Percentiles rank a stretch among this genome's conserved stretches.
Conservation (phyloP, 2,888 invertebrate genomes). For the Tenodera sinensis region DNA sequence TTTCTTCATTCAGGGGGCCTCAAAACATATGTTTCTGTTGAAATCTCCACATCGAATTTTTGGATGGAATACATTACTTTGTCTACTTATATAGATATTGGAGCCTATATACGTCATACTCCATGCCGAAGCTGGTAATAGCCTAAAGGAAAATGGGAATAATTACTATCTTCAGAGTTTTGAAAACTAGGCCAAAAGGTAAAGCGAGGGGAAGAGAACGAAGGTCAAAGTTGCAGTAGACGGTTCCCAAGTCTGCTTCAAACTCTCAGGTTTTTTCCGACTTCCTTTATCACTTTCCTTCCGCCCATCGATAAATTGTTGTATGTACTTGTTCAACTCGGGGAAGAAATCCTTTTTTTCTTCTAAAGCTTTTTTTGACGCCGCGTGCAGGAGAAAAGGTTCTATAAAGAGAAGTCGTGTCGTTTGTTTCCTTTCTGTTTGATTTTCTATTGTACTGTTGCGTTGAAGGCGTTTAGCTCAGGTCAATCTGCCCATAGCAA, state of each 20-base stretch:
- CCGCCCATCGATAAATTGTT: not conserved
- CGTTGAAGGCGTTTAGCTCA: too few relatives aligned
- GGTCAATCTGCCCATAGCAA: too few relatives aligned
- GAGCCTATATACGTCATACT: too few relatives aligned
- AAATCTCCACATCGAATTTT: too few relatives aligned
- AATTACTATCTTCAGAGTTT: too few relatives aligned
- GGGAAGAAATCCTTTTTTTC: not conserved
- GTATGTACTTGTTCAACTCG: not conserved
- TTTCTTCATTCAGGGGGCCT: too few relatives aligned
- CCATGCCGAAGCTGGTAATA: too few relatives aligned
- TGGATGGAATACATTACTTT: too few relatives aligned
- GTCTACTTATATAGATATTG: too few relatives aligned
- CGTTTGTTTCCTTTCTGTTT: not conserved
- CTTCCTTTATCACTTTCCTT: not conserved
- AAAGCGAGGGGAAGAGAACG: not conserved
- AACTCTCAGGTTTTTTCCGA: not conserved
- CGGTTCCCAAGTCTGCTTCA: not conserved
- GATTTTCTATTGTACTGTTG: not conserved
- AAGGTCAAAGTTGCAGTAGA: not conserved
- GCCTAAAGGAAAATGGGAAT: too few relatives aligned
- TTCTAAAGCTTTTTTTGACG: constrained; percentile 6
- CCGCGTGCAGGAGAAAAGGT: not conserved
- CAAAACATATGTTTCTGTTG: too few relatives aligned
- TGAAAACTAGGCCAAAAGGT: not conserved
- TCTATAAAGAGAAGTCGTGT: not conserved